Base-by-base conservation (phyloP, 2,888 invertebrate genomes). In the Cantharis nigra region DNA sequence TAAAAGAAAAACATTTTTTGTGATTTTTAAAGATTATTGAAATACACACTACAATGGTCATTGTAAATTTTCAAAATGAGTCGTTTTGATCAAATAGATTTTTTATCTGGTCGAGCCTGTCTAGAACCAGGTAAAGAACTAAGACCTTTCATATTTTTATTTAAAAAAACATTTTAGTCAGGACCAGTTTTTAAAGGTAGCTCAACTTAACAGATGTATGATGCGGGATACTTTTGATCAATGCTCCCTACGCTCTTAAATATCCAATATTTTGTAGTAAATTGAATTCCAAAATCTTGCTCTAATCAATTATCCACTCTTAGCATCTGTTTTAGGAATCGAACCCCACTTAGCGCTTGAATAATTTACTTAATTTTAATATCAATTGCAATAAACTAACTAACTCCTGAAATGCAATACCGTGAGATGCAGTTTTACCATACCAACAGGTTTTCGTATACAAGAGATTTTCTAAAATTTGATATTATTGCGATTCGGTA, bases 21-120 rank as follows among this genome's bases (percentile, higher is more conserved):
- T 82, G 80, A 82, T 82, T 82, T 82, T 82, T 82, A 81, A 78
- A 81, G 82, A 82, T 82, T 82, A 82, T 80, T 78, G 82, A 82
- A 82, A 82, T 82, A 78, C 80, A 82, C 79, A 80, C 81, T 76
- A 26, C 75, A 79, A 72, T 26, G 10, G 71, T 3, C 67, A 78
- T 28, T n/a, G 13, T 30, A 18, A 13, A 10, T 71, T 63, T 16
- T 70, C 11, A 14, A n/a, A 26, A 23, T 14, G 20, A 49, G 11
- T 18, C 49, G 71, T 74, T 80, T 75, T 33, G 33, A 49, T 63
- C 64, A 30, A 33, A n/a, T 33, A 16, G 49, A 18, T 3, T 13
- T 69, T 11, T 72, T 18, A 30, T 13, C 64, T 74, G 78, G 78
- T 16, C 72, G 49, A 65, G 62, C 74, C 71, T 75, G 76, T 79